These are phyloP conservation scores for Platyrinchus mystaceus DNA, from an alignment of 2,797 vertebrate genomes.

Conservation along the genomic window DNA sequence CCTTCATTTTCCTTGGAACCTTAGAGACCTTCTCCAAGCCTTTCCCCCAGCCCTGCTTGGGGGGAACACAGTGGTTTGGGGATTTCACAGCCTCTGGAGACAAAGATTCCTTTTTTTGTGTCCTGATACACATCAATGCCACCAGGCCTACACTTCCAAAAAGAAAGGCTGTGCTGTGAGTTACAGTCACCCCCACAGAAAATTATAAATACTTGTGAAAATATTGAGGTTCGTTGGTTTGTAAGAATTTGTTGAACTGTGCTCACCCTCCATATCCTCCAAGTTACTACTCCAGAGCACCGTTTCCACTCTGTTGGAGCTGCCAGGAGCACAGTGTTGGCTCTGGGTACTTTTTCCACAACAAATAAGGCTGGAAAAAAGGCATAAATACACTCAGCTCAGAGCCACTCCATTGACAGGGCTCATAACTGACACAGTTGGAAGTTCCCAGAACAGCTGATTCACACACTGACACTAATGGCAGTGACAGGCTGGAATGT, in stretches of 20 bases:
- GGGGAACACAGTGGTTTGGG: not conserved
- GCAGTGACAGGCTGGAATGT: not conserved
- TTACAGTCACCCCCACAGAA: not conserved
- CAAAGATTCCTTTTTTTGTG: not conserved
- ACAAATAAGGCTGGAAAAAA: conserved; percentile 29
- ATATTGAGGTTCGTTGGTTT: not conserved
- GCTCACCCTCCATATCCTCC: accelerated
- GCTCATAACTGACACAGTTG: not conserved
- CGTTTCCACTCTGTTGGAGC: not conserved
- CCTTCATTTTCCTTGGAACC: not conserved
- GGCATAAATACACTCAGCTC: not conserved
- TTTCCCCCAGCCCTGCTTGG: not conserved
- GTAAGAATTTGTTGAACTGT: not conserved
- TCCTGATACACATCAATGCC: not conserved
- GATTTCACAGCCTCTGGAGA: conserved; percentile 20
- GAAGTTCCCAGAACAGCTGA: conserved; percentile 48
- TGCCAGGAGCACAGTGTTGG: not conserved
- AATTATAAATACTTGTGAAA: not conserved
- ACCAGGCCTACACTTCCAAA: not conserved
- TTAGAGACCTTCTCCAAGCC: not conserved
- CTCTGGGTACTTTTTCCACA: conserved; percentile 23
- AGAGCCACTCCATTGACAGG: not conserved
- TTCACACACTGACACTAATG: conserved; percentile 21
- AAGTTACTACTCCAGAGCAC: not conserved
- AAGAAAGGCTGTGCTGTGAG: conserved; percentile 5